These are phyloP conservation scores for Cherax destructor DNA, from an alignment of 1,140 invertebrate species.

Conservation along the genomic window DNA sequence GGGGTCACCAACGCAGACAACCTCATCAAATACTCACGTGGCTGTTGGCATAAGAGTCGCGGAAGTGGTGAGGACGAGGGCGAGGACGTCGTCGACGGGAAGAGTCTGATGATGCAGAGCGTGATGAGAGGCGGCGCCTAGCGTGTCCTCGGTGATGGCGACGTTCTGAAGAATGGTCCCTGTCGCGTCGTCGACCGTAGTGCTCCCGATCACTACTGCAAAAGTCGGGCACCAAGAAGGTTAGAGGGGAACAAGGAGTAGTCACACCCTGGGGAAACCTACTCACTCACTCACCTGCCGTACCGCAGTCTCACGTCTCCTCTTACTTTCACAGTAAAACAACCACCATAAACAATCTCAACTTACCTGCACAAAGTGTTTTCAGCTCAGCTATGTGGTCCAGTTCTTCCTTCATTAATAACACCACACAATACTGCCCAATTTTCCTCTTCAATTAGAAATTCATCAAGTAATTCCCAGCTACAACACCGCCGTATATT, in stretches of 20 bases:
- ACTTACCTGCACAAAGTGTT: background rate
- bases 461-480: too few relatives aligned
- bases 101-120: constrained; percentile 53
- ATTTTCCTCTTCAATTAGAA: too few relatives aligned
- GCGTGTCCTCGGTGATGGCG: constrained; percentile 46
- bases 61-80: constrained; percentile 43
- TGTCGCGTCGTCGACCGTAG: constrained; percentile 31
- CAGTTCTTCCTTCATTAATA: too few relatives aligned
- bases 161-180: constrained; percentile 45
- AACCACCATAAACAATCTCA: background rate
- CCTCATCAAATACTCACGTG: constrained; percentile 51
- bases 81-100: constrained; percentile 58
- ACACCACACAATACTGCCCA: too few relatives aligned
- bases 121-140: constrained; percentile 40
- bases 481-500: too few relatives aligned
- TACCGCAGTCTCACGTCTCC: background rate
- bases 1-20: constrained; percentile 45
- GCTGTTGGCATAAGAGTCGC: constrained; percentile 62
- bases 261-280: constrained; percentile 22
- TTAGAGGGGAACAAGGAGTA: background rate
- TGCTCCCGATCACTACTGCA: constrained; percentile 61
- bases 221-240: background rate
- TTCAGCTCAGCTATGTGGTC: too few relatives aligned
- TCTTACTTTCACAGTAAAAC: background rate
- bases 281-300: constrained; percentile 4